A percentile compares a stretch with the other conserved stretches of the same genome.
Evolutionary conservation across 2,888 invertebrate species (phyloP).

Genomic region (Salpingus planirostris): DNA sequence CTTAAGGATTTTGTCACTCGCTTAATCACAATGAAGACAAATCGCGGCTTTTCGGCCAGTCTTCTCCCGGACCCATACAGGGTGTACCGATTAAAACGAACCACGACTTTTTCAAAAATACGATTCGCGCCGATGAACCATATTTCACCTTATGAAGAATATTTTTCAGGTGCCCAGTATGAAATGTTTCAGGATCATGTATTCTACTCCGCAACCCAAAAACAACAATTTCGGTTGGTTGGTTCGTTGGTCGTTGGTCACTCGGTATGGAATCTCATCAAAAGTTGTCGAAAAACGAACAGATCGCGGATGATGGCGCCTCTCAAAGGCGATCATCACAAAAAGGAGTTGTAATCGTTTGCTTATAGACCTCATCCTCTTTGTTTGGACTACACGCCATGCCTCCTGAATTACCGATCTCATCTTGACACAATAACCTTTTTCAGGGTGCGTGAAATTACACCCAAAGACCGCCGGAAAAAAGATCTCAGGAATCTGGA

Average conservation of each 20-base stretch:
- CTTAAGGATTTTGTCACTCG: conserved; percentile 19
- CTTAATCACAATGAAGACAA: conserved; percentile 17
- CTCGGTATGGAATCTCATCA: conserved; percentile 6
- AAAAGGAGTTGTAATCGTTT: conserved; percentile 14
- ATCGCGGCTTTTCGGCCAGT: too few species aligned
- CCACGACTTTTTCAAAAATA: too few species aligned
- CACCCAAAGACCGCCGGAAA: conserved; percentile 18
- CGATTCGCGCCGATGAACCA: too few species aligned
- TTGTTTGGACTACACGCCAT: conserved; percentile 13
- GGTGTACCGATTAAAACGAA: too few species aligned
- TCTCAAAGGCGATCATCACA: conserved; percentile 5
- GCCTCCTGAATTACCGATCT: conserved; percentile 20
- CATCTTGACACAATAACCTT: conserved; percentile 23
- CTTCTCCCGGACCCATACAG: too few species aligned
- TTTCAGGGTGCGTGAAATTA: conserved; percentile 23
- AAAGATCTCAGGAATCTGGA: not conserved
- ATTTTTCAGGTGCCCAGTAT: too few species aligned
- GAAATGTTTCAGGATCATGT: too few species aligned
- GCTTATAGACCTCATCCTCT: too few species aligned
- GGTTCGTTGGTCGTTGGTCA: too few species aligned
- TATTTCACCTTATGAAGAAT: too few species aligned
- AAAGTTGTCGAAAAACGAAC: conserved; percentile 9
- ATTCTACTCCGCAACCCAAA: too few species aligned
- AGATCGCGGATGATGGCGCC: conserved; percentile 12
- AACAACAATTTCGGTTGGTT: too few species aligned